Evolutionary conservation across 1,140 invertebrate genomes (phyloP).

Genomic region (Adelges cooleyi): DNA sequence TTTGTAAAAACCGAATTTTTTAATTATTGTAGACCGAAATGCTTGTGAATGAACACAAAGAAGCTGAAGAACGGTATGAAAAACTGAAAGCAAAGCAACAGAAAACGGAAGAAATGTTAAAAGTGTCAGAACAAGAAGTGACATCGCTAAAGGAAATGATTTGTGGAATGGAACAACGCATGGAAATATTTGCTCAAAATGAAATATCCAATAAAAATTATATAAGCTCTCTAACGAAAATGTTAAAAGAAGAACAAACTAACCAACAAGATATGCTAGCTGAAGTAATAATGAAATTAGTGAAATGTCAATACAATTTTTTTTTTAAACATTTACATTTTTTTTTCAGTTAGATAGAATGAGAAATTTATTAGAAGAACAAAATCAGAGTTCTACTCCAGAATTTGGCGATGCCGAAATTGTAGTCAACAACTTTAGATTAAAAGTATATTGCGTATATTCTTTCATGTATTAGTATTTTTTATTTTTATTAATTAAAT

Average conservation of each 20-base stretch:
- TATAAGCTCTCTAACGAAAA: slow-evolving; percentile 7
- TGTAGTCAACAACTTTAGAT: too few species aligned
- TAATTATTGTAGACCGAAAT: too few species aligned
- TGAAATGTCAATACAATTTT: too few species aligned
- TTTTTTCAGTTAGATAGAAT: not conserved
- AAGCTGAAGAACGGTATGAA: not conserved
- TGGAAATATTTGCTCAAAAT: slow-evolving; percentile 14
- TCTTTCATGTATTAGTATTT: too few species aligned
- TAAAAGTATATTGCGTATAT: too few species aligned
- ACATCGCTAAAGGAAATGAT: not conserved
- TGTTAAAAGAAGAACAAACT: slow-evolving; percentile 15
- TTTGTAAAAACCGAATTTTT: too few species aligned
- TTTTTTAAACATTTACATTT: not conserved
- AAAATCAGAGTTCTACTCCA: not conserved
- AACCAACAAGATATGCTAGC: slow-evolving; percentile 15
- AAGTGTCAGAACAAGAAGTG: not conserved
- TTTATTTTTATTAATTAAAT: too few species aligned
- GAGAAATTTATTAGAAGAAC: slow-evolving; percentile 10
- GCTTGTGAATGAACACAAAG: not conserved
- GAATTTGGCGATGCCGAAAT: slow-evolving; percentile 15
- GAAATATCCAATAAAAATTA: slow-evolving; percentile 11
- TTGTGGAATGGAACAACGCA: not conserved
- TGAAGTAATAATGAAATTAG: not conserved
- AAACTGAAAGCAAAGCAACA: not conserved
- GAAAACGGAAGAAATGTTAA: slow-evolving; percentile 10